Evolutionary conservation across 2,113 vertebrate genomes (phyloP).

Genomic region (Todiramphus saurophagus): DNA sequence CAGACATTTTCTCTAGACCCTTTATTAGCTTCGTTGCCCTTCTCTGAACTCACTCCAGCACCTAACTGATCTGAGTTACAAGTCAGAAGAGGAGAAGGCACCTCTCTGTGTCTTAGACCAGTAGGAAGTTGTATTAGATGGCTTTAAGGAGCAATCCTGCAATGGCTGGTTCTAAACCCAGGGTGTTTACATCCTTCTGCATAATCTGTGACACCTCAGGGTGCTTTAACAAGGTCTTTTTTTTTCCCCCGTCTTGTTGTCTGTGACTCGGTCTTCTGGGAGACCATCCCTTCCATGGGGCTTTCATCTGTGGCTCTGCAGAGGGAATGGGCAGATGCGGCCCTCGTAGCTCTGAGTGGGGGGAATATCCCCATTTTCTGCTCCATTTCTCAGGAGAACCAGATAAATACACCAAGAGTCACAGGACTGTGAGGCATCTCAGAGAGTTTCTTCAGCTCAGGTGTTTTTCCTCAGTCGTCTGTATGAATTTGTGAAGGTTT

Average conservation of each 20-base stretch:
- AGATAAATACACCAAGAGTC: neutral
- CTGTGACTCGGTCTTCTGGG: neutral
- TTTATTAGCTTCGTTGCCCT: too few species aligned
- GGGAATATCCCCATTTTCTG: neutral
- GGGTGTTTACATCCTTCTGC: neutral
- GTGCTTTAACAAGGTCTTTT: too few species aligned
- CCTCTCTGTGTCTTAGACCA: too few species aligned
- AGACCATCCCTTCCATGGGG: neutral
- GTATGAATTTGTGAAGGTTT: neutral
- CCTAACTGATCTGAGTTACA: neutral
- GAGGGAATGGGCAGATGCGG: neutral
- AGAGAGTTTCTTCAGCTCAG: neutral
- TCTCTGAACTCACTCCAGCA: too few species aligned
- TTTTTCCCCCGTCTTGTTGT: too few species aligned
- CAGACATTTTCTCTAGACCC: too few species aligned
- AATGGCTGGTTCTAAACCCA: neutral
- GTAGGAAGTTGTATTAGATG: accelerated
- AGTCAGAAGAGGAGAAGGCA: neutral
- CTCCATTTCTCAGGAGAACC: neutral
- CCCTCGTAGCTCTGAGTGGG: neutral
- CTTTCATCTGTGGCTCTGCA: neutral
- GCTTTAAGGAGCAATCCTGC: neutral
- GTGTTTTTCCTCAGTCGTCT: neutral
- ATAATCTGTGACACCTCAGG: neutral
- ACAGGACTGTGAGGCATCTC: accelerated